Evolutionary conservation across 1,140 invertebrate genomes (phyloP).

Genomic region (Propsilocerus akamusi): DNA sequence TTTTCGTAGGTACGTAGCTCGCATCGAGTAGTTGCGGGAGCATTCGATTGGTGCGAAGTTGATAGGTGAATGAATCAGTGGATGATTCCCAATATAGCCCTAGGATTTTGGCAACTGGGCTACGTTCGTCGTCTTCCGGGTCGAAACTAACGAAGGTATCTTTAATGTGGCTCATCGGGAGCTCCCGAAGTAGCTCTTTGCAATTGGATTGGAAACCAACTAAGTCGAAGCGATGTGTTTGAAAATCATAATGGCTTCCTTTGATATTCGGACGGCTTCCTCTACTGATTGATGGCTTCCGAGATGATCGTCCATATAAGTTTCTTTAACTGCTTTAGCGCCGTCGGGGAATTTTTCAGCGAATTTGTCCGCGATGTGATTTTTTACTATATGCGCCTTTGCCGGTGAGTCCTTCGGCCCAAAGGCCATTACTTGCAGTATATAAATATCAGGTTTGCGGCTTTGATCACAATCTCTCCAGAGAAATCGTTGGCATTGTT

Average conservation of each 20-base stretch:
- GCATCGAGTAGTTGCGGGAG: not conserved
- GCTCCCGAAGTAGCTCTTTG: not conserved
- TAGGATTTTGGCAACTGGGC: not conserved
- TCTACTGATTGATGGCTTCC: conserved; percentile 9
- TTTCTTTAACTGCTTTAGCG: not conserved
- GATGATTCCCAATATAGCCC: not conserved
- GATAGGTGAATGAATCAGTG: not conserved
- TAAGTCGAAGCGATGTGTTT: conserved; percentile 9
- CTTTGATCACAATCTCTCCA: conserved; percentile 3
- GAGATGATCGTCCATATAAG: conserved; percentile 22
- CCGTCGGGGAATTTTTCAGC: not conserved
- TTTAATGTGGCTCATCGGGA: not conserved
- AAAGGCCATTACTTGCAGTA: conserved; percentile 6
- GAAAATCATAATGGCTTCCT: conserved; percentile 11
- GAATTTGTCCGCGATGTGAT: not conserved
- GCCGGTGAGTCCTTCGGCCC: conserved; percentile 7
- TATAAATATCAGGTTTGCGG: not conserved
- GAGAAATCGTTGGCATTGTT: conserved; percentile 7
- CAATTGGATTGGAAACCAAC: not conserved
- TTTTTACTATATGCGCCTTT: conserved; percentile 6
- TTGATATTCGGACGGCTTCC: conserved; percentile 8
- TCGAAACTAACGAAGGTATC: not conserved
- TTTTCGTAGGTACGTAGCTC: conserved; percentile 4
- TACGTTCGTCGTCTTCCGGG: not conserved
- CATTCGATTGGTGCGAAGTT: not conserved